Base-by-base conservation (phyloP, 2,888 invertebrate species). In the Branchipolynoe longqiensis region DNA sequence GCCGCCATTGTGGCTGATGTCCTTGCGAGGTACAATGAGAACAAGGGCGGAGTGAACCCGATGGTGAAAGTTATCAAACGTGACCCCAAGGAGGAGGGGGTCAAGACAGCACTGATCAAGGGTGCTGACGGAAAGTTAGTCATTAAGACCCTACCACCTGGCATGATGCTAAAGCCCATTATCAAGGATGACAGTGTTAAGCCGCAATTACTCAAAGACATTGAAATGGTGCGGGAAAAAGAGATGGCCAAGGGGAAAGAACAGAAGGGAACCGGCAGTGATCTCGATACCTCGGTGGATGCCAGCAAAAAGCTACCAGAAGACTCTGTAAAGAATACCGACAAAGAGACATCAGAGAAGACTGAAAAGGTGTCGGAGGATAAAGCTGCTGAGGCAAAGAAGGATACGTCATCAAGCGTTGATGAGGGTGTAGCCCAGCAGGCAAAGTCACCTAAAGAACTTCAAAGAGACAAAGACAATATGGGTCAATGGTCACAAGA, bases 151-250 rank as follows among this genome's bases (percentile, higher is more conserved):
- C 41, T 78, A 12, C 41, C 41, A 41, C 78, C 41, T 28, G 78
- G 78, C 14, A 25, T 48, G 48, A 54, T 18, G 31, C 25, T 48
- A 28, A 54, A 41, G 22, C 48, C 54, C 28, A n/a, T 28, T n/a
- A 6, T 25, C 4, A 48, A 48, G 78, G 54, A 78, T 1, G 78
- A 78, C 4, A 25, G 25, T 12, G 78, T 78, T 0, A 78, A 78
- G 54, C 78, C 78, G 28, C 41, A 54, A 18, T 28, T 78, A 25
- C 54, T 78, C 31, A 78, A 78, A 22, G 78, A 78, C 18, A 78
- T 78, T 25, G 78, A 78, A 48, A 78, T 78, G 78, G 78, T 78
- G 25, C 41, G 48, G 48, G 78, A 78, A 33, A 78, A 78, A n/a
- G 78, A 78, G 31, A 40, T 78, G 41, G 78, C 78, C 12, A 78